Evolutionary conservation across 1,140 invertebrate genomes (phyloP), one percentile per base, ranked within the genome.

Genomic region (Euura saliciscinereae): DNA sequence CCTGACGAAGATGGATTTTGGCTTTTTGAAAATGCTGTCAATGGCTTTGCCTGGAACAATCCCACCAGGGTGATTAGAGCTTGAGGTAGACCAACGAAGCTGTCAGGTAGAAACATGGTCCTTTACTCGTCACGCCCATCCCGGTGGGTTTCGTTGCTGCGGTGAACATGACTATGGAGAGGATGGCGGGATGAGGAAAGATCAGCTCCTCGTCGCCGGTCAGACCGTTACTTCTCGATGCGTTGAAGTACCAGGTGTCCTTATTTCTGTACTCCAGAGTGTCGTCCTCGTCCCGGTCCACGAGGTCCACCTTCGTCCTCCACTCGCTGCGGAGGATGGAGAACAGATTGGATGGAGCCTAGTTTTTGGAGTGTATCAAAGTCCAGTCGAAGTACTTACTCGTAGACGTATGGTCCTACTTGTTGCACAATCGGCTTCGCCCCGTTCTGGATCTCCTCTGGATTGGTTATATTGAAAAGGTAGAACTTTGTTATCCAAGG

Each of bases 381-480:
- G 28, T 28, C 28, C 28, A 28, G 28, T 28, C 28, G 28, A 28
- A 87, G 28, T 28, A 28, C 90, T 91, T 86, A 95, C 94, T 94
- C 91, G 82, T 93, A 95, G 79, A 91, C 90, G 83, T 90, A 95
- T 2, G 94, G 94, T 68, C 94, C 94, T 6, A 95, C 78, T 90
- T 95, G 92, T 78, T 94, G 86, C 0, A 95, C 75, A 6, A 90
- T 89, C 0, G 94, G 93, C 46, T 93, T 92, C 0, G 79, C 90
- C 0, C 96, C 95, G 43, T 90, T 86, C 71, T 90, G 82, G 2
- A 97, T 90, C 68, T 94, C 94, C 0, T 91, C 88, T 0, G 91
- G 89, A 88, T 98, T 98, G 1, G 93, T 94, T 3, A 96, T 89
- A 80, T 97, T 95, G 83, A 96, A 98, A n/a, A 98, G 79, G 77